Evolutionary conservation across 1,140 invertebrate genomes (phyloP).

Genomic region (Bombus difficillimus): DNA sequence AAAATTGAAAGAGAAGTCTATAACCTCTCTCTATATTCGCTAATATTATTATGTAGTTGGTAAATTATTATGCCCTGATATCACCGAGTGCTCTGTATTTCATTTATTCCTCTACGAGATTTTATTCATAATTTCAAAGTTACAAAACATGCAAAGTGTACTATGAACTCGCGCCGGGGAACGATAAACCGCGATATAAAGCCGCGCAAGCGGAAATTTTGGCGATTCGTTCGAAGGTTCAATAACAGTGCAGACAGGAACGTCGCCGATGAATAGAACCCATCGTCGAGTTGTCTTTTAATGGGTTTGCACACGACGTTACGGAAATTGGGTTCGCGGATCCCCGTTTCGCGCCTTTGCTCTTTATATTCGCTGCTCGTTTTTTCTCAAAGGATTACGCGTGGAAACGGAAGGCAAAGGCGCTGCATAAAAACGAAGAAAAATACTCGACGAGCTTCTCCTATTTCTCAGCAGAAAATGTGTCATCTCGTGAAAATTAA

Average conservation of each 20-base stretch:
- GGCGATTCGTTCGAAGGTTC: not conserved
- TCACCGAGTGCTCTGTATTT: not conserved
- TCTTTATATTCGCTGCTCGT: not conserved
- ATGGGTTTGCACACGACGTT: conserved; percentile 38
- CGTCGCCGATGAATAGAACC: not conserved
- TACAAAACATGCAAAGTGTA: not conserved
- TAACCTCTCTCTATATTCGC: too few species aligned
- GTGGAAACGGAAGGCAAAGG: conserved; percentile 4
- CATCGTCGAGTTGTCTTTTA: not conserved
- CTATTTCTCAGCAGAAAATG: not conserved
- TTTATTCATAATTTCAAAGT: not conserved
- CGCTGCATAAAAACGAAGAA: conserved; percentile 7
- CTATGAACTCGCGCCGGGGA: not conserved
- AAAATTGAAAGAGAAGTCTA: too few species aligned
- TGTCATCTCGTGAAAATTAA: conserved; percentile 1
- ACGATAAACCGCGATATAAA: not conserved
- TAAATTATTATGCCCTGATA: too few species aligned
- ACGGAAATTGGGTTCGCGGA: conserved; percentile 29
- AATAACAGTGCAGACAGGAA: not conserved
- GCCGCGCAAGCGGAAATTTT: not conserved
- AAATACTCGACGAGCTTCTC: conserved; percentile 27
- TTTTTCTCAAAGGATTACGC: conserved; percentile 14
- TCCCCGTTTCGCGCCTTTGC: conserved; percentile 11
- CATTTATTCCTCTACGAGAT: not conserved
- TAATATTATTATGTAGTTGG: too few species aligned